A percentile compares a stretch with the other conserved stretches of the same genome.
These are phyloP conservation scores for Cryptotis parvus DNA, from an alignment of 2,113 vertebrate genomes.

Conservation along the genomic window DNA sequence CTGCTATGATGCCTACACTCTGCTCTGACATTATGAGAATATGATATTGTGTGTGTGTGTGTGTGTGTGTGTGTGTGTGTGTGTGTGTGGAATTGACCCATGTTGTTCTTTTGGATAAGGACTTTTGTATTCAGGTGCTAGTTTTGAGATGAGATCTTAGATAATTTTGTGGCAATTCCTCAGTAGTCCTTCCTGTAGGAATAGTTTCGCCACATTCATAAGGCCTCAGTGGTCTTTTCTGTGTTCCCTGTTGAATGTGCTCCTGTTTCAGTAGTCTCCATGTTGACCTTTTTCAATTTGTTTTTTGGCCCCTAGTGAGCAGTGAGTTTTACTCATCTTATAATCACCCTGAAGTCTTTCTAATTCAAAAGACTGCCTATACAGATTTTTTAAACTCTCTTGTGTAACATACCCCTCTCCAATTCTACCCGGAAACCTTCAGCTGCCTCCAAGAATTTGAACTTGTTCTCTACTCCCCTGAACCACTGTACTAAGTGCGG, in stretches of 20 bases:
- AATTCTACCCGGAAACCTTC: background rate
- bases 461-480: background rate
- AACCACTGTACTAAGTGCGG: background rate
- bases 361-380: background rate
- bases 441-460: background rate
- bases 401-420: background rate
- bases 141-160: slow-evolving; percentile 1
- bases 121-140: background rate
- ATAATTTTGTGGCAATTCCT: background rate
- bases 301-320: background rate
- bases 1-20: background rate
- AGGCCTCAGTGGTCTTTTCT: background rate
- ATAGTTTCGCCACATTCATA: background rate
- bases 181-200: background rate
- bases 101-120: background rate
- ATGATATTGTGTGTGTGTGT: background rate
- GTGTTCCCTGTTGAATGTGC: background rate
- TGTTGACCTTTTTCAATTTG: background rate
- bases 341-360: background rate
- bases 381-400: background rate
- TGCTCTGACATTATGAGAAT: background rate
- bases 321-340: background rate
- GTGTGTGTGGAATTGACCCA: too few species aligned
- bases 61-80: too few species aligned
- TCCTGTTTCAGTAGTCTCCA: background rate